phyloP scores from a whole-genome alignment of 2,113 vertebrate species.

The Sialia sialis region DNA sequence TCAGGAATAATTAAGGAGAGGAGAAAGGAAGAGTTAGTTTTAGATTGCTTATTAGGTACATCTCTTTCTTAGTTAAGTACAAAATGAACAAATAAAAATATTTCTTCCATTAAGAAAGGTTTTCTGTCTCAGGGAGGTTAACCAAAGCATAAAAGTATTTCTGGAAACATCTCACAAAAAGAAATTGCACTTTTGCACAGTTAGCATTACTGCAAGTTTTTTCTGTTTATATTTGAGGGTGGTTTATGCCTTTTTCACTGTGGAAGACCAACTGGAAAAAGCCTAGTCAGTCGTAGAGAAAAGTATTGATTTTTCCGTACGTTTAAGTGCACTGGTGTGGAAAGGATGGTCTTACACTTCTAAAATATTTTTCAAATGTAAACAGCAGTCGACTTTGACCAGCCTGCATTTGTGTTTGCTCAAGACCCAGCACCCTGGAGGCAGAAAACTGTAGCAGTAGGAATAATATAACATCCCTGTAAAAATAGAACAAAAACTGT shows the following conservation, averaged over 20 bases:
- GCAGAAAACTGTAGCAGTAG: neutral
- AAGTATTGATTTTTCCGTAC: conserved; percentile 1
- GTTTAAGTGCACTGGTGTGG: conserved; percentile 4
- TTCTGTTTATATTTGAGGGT: neutral
- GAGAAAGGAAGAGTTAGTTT: neutral
- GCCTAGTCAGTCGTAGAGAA: neutral
- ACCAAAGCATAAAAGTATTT: neutral
- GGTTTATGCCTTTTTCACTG: neutral
- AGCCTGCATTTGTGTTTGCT: neutral
- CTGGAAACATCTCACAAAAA: neutral
- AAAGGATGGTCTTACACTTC: neutral
- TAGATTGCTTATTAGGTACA: neutral
- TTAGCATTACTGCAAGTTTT: neutral
- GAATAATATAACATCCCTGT: neutral
- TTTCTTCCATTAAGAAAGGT: neutral
- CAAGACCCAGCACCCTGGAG: neutral
- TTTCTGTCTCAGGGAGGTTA: neutral
- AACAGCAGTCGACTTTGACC: neutral
- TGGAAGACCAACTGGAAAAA: neutral
- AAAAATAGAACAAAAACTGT: neutral
- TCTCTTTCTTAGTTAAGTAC: neutral
- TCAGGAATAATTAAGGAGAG: neutral
- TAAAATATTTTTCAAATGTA: neutral
- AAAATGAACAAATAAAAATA: neutral
- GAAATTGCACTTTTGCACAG: neutral